Base-by-base conservation (phyloP, 2,113 vertebrate genomes). In the Siniperca chuatsi region DNA sequence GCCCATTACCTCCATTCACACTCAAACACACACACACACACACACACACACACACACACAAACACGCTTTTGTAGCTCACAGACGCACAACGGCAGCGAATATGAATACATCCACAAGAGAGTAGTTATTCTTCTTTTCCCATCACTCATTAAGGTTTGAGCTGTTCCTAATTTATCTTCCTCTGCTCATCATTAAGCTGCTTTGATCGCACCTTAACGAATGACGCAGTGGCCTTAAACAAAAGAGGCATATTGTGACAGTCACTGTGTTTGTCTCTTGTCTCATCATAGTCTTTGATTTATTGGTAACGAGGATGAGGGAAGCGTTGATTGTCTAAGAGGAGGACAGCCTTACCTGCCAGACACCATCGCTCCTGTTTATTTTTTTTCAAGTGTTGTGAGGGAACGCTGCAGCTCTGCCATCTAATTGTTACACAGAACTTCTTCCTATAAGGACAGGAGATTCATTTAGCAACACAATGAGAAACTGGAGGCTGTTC, bases 1-100 rank as follows among this genome's bases (percentile, higher is more conserved):
- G 96, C 96, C 95, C 94, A 94, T 94, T 95, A 93, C 92, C 91
- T 93, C 96, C 94, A 95, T 93, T 95, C 95, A 91, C 90, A 87
- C 82, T 75, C 83, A 77, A n/a, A 74, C 35, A 2, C 75, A 61
- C 44, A 74, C 57, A 52, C 18, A 77, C 54, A 50, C 67, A 60
- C 37, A 60, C 40, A 40, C 70, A n/a, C 54, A 48, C 65, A 66
- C 81, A 82, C 80, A 70, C 83, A 67, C 29, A 57, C 77, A 61
- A n/a, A 54, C 71, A 18, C 52, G 52, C 81, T 84, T 88, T 85
- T 89, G 81, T 87, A 72, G 62, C 84, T 70, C 35, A 1, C 64
- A 84, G 44, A 90, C 57, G 55, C 86, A 85, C 85, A 87, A 75
- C 61, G 29, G 62, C n/a, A 40, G 54, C 15, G 16, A 77, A 87